Evolutionary conservation across 2,113 vertebrate genomes (phyloP).

Genomic region (Pandion haliaetus): DNA sequence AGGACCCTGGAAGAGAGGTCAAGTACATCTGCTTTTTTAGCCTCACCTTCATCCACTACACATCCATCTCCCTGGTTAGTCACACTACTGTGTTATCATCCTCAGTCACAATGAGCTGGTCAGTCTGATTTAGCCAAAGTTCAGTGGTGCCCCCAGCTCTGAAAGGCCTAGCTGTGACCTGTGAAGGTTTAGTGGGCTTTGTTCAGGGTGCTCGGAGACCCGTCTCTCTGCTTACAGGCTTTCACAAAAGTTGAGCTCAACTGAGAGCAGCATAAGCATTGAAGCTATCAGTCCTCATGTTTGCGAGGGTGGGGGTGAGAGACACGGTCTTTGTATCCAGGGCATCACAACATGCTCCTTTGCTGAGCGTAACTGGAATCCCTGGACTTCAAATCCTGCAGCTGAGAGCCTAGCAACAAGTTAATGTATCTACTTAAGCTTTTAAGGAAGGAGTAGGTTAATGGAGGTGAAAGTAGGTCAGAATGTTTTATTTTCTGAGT

Average conservation of each 20-base stretch:
- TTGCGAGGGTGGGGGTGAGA: not conserved
- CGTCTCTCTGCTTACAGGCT: not conserved
- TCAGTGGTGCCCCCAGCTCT: not conserved
- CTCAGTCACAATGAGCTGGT: not conserved
- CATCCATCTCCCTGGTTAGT: not conserved
- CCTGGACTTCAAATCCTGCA: not conserved
- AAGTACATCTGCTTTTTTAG: not conserved
- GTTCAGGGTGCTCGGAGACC: not conserved
- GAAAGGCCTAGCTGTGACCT: constrained; percentile 2
- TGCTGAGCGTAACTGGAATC: not conserved
- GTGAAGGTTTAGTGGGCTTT: not conserved
- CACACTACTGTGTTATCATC: not conserved
- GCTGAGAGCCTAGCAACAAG: constrained; percentile 24
- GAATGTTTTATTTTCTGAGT: constrained; percentile 31
- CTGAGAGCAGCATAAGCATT: constrained; percentile 1
- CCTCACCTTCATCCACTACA: not conserved
- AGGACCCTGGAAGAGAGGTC: not conserved
- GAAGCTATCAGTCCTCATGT: not conserved
- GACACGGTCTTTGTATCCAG: not conserved
- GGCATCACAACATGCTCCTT: not conserved
- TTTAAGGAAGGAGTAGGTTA: constrained; percentile 23
- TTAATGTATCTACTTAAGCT: not conserved
- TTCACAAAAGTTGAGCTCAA: constrained; percentile 19
- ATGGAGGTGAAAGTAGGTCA: constrained; percentile 11
- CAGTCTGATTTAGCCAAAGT: not conserved